phyloP scores from a whole-genome alignment of 2,888 invertebrate genomes.

The Margaritifera margaritifera region DNA sequence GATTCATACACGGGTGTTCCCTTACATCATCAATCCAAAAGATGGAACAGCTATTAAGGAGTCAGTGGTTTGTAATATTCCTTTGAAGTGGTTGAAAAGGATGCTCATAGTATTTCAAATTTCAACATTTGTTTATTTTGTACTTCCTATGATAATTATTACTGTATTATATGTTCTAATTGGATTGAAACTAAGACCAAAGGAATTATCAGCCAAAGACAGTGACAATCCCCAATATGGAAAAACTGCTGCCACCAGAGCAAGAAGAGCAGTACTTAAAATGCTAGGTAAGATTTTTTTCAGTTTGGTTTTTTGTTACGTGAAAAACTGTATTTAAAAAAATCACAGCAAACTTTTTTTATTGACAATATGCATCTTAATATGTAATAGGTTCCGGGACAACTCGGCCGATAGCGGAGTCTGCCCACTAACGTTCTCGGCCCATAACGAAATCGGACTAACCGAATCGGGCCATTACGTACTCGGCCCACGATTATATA shows the following conservation, averaged over 20 bases:
- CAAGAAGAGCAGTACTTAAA: conserved; percentile 59
- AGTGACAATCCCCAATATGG: conserved; percentile 4
- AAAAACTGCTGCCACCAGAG: conserved; percentile 42
- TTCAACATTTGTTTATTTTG: conserved; percentile 87
- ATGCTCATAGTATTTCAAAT: conserved; percentile 80
- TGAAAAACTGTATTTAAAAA: too few relatives aligned
- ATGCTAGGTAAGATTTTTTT: conserved; percentile 58
- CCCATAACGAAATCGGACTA: too few relatives aligned
- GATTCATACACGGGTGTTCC: conserved; percentile 62
- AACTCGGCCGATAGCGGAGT: too few relatives aligned
- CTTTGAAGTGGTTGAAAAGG: conserved; percentile 44
- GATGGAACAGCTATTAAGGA: conserved; percentile 51
- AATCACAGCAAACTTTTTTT: too few relatives aligned
- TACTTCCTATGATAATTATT: conserved; percentile 83
- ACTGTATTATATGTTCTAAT: conserved; percentile 80
- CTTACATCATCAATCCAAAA: conserved; percentile 42
- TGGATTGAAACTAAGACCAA: conserved; percentile 56
- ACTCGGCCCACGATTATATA: too few relatives aligned
- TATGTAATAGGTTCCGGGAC: too few relatives aligned
- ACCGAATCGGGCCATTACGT: too few relatives aligned
- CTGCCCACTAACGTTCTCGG: too few relatives aligned
- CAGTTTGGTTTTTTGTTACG: too few relatives aligned
- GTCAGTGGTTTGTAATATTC: conserved; percentile 64
- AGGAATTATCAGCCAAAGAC: too few relatives aligned
- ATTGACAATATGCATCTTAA: too few relatives aligned